Percentiles rank a stretch among this genome's conserved stretches.
These are phyloP conservation scores for Junonia oenone DNA, from an alignment of 2,888 invertebrate genomes.

Conservation along the genomic window DNA sequence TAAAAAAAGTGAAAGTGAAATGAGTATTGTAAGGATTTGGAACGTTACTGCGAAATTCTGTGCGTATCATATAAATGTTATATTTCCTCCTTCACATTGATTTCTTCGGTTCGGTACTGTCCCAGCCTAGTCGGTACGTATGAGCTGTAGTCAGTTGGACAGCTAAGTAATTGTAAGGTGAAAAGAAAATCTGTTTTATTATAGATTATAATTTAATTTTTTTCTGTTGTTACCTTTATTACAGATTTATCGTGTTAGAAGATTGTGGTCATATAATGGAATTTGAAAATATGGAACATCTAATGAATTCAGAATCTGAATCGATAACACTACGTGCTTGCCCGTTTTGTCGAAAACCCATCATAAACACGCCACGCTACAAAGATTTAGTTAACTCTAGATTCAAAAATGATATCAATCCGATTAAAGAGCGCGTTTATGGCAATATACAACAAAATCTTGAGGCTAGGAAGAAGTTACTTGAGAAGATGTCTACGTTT, in stretches of 20 bases:
- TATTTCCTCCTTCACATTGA: too few species aligned
- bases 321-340: constrained; percentile 62
- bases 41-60: too few species aligned
- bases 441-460: constrained; percentile 47
- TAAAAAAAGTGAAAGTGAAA: too few species aligned
- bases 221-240: constrained; percentile 28
- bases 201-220: too few species aligned
- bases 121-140: too few species aligned
- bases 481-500: constrained; percentile 10
- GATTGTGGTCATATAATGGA: constrained; percentile 76
- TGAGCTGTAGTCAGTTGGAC: too few species aligned
- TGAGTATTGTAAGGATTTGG: too few species aligned
- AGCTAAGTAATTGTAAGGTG: too few species aligned
- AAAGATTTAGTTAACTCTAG: constrained; percentile 69
- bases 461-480: constrained; percentile 33
- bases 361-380: constrained; percentile 78
- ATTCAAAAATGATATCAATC: constrained; percentile 56
- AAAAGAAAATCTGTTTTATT: too few species aligned
- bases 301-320: constrained; percentile 53
- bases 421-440: constrained; percentile 57
- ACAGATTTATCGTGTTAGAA: constrained; percentile 72
- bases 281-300: constrained; percentile 59
- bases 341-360: constrained; percentile 80
- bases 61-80: too few species aligned
- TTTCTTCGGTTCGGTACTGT: too few species aligned